Evolutionary conservation across 2,113 vertebrate species (phyloP).

Genomic region (Xyliphius kryptos): DNA sequence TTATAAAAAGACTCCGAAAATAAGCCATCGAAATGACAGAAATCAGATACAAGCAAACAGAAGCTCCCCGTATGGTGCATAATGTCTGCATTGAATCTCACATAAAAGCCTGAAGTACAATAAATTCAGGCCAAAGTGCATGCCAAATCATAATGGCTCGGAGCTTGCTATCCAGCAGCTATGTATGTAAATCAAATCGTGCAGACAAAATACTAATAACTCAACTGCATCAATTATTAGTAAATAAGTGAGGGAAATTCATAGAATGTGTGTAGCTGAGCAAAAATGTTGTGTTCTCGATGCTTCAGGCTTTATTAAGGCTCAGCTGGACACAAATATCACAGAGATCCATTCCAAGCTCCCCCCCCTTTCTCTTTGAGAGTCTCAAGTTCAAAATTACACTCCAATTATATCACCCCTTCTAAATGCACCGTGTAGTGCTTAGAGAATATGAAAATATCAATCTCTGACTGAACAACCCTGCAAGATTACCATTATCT

Average conservation of each 20-base stretch:
- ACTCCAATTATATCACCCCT: slow-evolving; percentile 23
- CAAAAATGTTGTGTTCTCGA: slow-evolving; percentile 20
- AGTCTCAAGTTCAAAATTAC: slow-evolving; percentile 28
- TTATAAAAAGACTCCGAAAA: too few relatives aligned
- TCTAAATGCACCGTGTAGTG: background rate
- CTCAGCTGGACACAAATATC: slow-evolving; percentile 18
- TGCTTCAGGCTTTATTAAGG: slow-evolving; percentile 29
- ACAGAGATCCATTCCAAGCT: background rate
- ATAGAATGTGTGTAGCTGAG: slow-evolving; percentile 20
- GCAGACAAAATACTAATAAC: too few relatives aligned
- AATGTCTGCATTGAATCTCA: slow-evolving; percentile 23
- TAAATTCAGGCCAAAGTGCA: slow-evolving; percentile 37
- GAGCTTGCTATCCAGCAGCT: too few relatives aligned
- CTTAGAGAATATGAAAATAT: slow-evolving; percentile 30
- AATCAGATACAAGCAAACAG: slow-evolving; percentile 27
- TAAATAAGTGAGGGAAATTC: slow-evolving; percentile 33
- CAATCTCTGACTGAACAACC: slow-evolving; percentile 33
- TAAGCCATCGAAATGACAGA: slow-evolving; percentile 25
- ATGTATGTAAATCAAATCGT: too few relatives aligned
- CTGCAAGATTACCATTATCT: slow-evolving; percentile 25
- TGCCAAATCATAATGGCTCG: slow-evolving; percentile 28
- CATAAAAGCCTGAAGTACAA: slow-evolving; percentile 35
- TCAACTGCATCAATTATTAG: slow-evolving; percentile 24
- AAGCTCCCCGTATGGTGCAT: slow-evolving; percentile 3
- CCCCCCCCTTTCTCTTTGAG: background rate